Evolutionary conservation across 2,888 invertebrate species (phyloP).

Genomic region (Heliconius ethilla): DNA sequence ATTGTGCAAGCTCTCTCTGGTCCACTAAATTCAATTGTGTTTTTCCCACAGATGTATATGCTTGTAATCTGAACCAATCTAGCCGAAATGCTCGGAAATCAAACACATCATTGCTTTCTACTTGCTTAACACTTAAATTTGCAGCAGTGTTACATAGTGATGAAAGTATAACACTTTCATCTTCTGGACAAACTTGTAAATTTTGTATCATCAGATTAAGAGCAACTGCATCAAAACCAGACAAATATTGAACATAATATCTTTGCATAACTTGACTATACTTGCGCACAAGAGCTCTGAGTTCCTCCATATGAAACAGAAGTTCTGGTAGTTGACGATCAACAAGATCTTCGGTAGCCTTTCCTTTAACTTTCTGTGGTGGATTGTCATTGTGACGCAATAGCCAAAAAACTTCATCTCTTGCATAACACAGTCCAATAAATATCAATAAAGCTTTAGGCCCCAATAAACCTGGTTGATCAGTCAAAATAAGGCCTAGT

Average conservation of each 20-base stretch:
- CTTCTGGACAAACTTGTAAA: slow-evolving; percentile 93
- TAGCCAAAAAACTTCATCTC: slow-evolving; percentile 99
- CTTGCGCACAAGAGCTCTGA: slow-evolving; percentile 95
- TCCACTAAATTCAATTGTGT: slow-evolving; percentile 90
- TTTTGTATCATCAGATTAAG: slow-evolving; percentile 93
- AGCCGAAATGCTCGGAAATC: slow-evolving; percentile 97
- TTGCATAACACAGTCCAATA: slow-evolving; percentile 96
- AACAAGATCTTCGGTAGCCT: slow-evolving; percentile 94
- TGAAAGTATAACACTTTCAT: slow-evolving; percentile 96
- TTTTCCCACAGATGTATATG: slow-evolving; percentile 93
- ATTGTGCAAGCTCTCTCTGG: slow-evolving; percentile 92
- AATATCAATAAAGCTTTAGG: slow-evolving; percentile 98
- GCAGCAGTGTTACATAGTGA: slow-evolving; percentile 95
- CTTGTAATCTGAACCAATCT: slow-evolving; percentile 98
- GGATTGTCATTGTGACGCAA: slow-evolving; percentile 98
- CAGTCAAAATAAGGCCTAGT: slow-evolving; percentile 95
- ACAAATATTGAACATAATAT: slow-evolving; percentile 98
- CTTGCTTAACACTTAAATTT: slow-evolving; percentile 94
- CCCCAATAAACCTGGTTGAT: slow-evolving; percentile 98
- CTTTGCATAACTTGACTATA: slow-evolving; percentile 98
- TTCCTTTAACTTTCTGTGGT: slow-evolving; percentile 93
- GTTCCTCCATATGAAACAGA: slow-evolving; percentile 98
- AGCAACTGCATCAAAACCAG: slow-evolving; percentile 97
- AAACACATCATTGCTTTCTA: slow-evolving; percentile 97
- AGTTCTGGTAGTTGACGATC: slow-evolving; percentile 98